Evolutionary conservation across 1,140 invertebrate species (phyloP).

Genomic region (Drosophila parvula): DNA sequence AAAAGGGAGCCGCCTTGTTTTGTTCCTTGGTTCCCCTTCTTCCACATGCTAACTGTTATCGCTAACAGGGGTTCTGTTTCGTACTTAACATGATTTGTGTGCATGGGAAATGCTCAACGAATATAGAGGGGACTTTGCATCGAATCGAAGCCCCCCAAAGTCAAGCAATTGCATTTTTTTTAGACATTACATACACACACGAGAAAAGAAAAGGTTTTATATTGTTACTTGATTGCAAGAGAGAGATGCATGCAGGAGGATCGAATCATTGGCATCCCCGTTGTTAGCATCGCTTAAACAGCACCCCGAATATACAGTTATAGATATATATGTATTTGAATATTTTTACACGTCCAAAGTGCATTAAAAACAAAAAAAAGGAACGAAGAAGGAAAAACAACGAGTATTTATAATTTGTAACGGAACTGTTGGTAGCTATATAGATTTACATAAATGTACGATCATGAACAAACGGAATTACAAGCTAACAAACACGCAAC

Average conservation of each 20-base stretch:
- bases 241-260: constrained; percentile 6
- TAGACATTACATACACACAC: constrained; percentile 10
- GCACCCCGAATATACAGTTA: constrained; percentile 27
- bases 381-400: constrained; percentile 1
- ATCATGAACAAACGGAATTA: constrained; percentile 19
- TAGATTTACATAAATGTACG: not conserved
- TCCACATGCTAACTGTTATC: constrained; percentile 14
- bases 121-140: not conserved
- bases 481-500: constrained; percentile 48
- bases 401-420: constrained; percentile 43
- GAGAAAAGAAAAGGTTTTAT: constrained; percentile 13
- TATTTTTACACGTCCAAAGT: constrained; percentile 53
- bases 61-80: constrained; percentile 27
- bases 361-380: constrained; percentile 15
- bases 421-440: constrained; percentile 17
- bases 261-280: constrained; percentile 8
- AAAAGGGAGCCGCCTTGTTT: not conserved
- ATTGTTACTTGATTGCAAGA: constrained; percentile 17
- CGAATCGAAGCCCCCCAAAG: not conserved
- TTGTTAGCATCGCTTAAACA: constrained; percentile 22
- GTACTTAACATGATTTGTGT: constrained; percentile 55
- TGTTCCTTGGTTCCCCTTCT: constrained; percentile 7
- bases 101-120: constrained; percentile 46
- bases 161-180: constrained; percentile 45
- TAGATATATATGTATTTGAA: constrained; percentile 36